Base-by-base conservation (phyloP, 2,888 invertebrate genomes). In the Andrena minutula region DNA sequence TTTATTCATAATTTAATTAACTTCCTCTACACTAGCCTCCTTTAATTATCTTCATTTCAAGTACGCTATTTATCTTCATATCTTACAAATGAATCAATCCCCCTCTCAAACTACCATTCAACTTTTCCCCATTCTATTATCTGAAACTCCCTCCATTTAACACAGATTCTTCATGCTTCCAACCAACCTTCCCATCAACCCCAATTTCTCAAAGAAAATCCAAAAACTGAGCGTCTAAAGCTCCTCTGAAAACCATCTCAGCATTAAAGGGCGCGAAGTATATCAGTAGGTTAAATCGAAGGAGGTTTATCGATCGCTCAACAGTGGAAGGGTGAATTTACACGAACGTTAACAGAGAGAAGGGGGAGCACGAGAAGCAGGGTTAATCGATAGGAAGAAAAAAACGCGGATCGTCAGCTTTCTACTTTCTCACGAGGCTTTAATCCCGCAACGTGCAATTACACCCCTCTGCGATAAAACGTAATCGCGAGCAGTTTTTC, bases 391-490 rank as follows among this genome's bases (percentile, higher is more conserved):
- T 56, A 23, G 53, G 23, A 64, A 63, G 4, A 58, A 58, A 66
- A 0, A 20, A 8, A 8, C 8, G 20, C 12, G 10, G 41, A 26
- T 1, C 60, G 64, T 75, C 79, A 82, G 78, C 10, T 63, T 64
- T 68, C 60, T n/a, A 6, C 32, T 75, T 85, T 78, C 71, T 85
- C 81, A 79, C 75, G 35, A 70, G 26, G 10, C 28, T 69, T 56
- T 49, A 28, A 30, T 41, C 32, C 28, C 5, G 6, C 49, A 64
- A 58, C 64, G 60, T 2, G 30, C 47, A 81, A 86, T 86, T 83
- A 86, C 76, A 2, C 65, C 64, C 20, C 64, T 56, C 56, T 0
- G 20, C 12, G 4, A 49, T 28, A 41, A 16, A 32, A 16, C 20
- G 6, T 10, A 26, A 61, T 61, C 66, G 23, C 12, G 7, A 28